Base-by-base conservation (phyloP, 2,797 vertebrate species). In the Knipowitschia caucasica region DNA sequence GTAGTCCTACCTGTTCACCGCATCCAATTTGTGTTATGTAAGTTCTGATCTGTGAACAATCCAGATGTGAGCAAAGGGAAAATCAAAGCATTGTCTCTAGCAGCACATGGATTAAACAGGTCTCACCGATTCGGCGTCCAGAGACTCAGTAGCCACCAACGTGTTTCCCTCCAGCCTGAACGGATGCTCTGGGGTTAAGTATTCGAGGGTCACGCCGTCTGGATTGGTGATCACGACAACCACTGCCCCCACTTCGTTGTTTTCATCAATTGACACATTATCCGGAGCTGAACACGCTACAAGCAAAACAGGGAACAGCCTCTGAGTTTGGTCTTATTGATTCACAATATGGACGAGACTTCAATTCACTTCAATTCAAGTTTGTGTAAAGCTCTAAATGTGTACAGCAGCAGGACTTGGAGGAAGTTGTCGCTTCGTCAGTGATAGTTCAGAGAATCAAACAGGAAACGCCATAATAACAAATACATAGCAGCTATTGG, bases 61-160 rank as follows among this genome's bases (percentile, higher is more conserved):
- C 53, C 9, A 62, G n/a, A 47, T 4, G 1, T 58, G 3, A 53
- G 18, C 11, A 23, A 20, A 17, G 17, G 12, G 12, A 35, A 17
- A 7, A 36, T 36, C 34, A 34, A 39, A 11, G 21, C 21, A 38
- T 6, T 9, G 4, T 18, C 20, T 18, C 24, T 14, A 42, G n/a
- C 14, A 25, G 11, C 11, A 25, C 0, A 9, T 15, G 25, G 0
- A 35, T 29, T 49, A 12, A 27, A 56, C 9, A 7, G 0, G 12
- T 12, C 27, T 5, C 73, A 91, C 90, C 87, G 2, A 1, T 33
- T 92, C 90, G 45, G 1, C 56, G 66, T 92, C 89, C 35, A 91
- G 35, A 12, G 33, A 17, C 4, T 0, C 18, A 0, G 0, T 20
- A 15, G 75, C 71, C 25, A 6, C 2, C 12, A 92, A 56, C 0